A percentile compares a stretch with the other conserved stretches of the same genome.
phyloP scores from a whole-genome alignment of 2,888 invertebrate genomes.

The Bruchidius siliquastri region DNA sequence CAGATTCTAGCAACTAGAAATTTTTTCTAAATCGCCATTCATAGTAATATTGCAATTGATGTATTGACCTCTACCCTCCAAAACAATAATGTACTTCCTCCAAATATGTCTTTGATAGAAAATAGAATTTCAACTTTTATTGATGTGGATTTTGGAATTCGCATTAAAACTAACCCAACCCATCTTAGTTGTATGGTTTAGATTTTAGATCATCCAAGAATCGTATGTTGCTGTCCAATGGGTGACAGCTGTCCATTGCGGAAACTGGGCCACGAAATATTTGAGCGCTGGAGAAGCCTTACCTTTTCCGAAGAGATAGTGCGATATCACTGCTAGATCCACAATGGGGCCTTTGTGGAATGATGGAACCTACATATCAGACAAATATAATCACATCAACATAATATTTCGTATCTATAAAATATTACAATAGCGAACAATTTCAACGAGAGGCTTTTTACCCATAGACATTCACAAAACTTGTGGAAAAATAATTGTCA shows the following conservation, averaged over 20 bases:
- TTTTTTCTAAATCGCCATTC: no score
- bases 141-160: neutral
- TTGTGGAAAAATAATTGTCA: no score
- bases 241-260: conserved; percentile 60
- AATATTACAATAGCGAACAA: no score
- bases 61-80: no score
- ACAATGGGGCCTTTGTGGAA: conserved; percentile 47
- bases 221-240: conserved; percentile 69
- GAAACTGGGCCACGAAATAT: conserved; percentile 56
- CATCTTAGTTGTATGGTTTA: neutral
- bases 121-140: neutral
- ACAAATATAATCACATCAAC: conserved; percentile 6
- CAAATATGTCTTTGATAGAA: no score
- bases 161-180: neutral
- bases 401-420: neutral
- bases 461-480: no score
- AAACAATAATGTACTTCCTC: no score
- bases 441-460: no score
- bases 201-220: conserved; percentile 45
- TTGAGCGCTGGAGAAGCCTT: conserved; percentile 52
- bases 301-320: conserved; percentile 55
- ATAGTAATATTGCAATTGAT: no score
- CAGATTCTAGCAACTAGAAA: no score
- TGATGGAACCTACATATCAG: conserved; percentile 40
- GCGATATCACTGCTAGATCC: conserved; percentile 59